A percentile compares a stretch with the other conserved stretches of the same genome.
These are phyloP conservation scores for Drosophila mercatorum DNA, from an alignment of 2,888 invertebrate genomes.

Conservation along the genomic window DNA sequence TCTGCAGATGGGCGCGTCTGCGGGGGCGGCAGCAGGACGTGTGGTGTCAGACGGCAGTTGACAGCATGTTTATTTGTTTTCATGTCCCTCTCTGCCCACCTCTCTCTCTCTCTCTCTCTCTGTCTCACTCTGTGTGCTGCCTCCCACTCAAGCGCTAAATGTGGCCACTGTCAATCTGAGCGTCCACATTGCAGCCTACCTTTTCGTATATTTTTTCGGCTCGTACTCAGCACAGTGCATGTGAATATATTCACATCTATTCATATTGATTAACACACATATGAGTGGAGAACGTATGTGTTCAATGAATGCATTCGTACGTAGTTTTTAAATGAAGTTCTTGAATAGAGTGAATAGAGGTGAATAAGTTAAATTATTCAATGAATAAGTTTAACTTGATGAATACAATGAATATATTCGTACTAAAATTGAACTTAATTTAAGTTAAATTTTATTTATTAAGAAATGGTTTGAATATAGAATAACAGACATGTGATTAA, in stretches of 20 bases:
- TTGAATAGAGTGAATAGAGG: background rate
- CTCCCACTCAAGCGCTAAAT: constrained; percentile 4
- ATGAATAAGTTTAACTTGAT: too few species aligned
- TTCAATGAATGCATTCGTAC: background rate
- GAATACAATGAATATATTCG: background rate
- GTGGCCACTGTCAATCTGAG: constrained; percentile 53
- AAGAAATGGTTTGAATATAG: background rate
- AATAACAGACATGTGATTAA: background rate
- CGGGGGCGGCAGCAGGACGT: constrained; percentile 50
- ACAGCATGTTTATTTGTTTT: constrained; percentile 81
- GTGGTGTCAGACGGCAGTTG: constrained; percentile 80
- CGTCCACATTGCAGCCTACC: constrained; percentile 28
- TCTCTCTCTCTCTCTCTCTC: background rate
- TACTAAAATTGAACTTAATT: background rate
- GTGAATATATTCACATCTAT: constrained; percentile 1
- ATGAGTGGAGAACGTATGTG: background rate
- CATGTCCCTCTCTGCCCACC: constrained; percentile 16
- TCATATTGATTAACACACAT: background rate
- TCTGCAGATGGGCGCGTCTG: constrained; percentile 44
- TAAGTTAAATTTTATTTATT: background rate
- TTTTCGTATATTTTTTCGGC: constrained; percentile 12
- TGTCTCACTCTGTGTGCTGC: background rate
- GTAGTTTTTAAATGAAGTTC: background rate
- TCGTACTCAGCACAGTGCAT: constrained; percentile 15
- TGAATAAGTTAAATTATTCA: background rate